phyloP scores from a whole-genome alignment of 2,888 invertebrate genomes.

The Lasioglossum figueresi region DNA sequence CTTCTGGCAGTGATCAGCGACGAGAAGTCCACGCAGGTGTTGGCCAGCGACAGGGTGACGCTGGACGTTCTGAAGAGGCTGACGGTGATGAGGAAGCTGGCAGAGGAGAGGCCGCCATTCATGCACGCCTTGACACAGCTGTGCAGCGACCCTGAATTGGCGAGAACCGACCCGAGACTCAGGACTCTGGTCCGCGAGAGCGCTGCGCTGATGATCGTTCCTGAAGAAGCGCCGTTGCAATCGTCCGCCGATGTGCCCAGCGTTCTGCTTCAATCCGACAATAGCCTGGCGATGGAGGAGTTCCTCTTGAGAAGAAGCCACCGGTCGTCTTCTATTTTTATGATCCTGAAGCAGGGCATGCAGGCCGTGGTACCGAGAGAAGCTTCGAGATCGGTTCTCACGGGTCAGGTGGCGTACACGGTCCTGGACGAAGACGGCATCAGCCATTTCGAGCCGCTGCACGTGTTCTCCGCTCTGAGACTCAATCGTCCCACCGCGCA shows the following conservation, averaged over 20 bases:
- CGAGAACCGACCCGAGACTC: constrained; percentile 89
- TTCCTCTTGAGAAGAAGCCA: constrained; percentile 87
- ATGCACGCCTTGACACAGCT: constrained; percentile 87
- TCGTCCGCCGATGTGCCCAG: constrained; percentile 90
- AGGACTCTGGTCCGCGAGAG: constrained; percentile 90
- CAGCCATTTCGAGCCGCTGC: constrained; percentile 90
- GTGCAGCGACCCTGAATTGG: constrained; percentile 88
- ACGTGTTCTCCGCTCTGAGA: constrained; percentile 89
- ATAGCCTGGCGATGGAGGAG: constrained; percentile 91
- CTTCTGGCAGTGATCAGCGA: constrained; percentile 86
- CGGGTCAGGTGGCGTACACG: constrained; percentile 90
- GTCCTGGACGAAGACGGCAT: constrained; percentile 91
- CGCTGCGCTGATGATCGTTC: constrained; percentile 89
- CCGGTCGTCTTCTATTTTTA: constrained; percentile 86
- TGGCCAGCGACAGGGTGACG: constrained; percentile 87
- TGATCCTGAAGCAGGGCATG: constrained; percentile 90
- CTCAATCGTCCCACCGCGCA: constrained; percentile 88
- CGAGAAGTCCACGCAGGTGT: constrained; percentile 85
- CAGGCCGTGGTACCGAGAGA: constrained; percentile 92
- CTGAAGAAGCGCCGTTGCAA: constrained; percentile 86
- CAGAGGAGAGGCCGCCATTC: constrained; percentile 88
- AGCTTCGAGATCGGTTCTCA: constrained; percentile 89
- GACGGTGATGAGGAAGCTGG: constrained; percentile 89
- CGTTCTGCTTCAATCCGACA: constrained; percentile 88
- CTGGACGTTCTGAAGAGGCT: constrained; percentile 89